Base-by-base conservation (phyloP, 2,113 vertebrate genomes). In the Halichoerus grypus region DNA sequence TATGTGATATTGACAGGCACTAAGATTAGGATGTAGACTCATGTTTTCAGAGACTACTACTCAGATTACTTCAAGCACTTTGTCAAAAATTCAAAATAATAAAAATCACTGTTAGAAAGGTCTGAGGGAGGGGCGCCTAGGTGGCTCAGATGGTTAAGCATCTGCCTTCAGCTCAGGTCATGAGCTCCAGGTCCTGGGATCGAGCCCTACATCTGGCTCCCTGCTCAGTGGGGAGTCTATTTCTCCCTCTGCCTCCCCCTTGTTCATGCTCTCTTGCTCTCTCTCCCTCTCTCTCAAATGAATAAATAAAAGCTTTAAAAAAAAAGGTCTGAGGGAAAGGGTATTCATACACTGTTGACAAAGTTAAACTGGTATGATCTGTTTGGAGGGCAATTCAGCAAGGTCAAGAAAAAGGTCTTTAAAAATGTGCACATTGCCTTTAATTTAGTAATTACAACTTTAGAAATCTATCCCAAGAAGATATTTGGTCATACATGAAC, bases 11-110 rank as follows among this genome's bases (percentile, higher is more conserved):
- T 87, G 18, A 72, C 31, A 19, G 28, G 63, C 69, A 42, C 22
- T 9, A 5, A 31, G 3, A 39, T 36, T 59, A 84, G 24, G 31
- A 57, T 33, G 7, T 74, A 15, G 51, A 65, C 46, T 26, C 42
- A 46, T 26, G 9, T 77, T 93, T 77, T 84, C 3, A 61, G 49
- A 26, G 22, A 33, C 13, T 7, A 88, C 15, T 3, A 36, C n/a
- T 80, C n/a, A 63, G 7, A 21, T 42, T 14, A 77, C 71, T 80
- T 55, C 4, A 80, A 59, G 42, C 51, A 59, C 5, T 79, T 21
- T 33, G 28, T 65, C 55, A 90, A 76, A 96, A 36, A n/a, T 76
- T 83, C 59, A 63, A 82, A 72, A n/a, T 93, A 85, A 31, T 67
- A 88, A 93, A 31, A 69, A 8, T 33, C 59, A 92, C 7, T 63